Conservation (phyloP, 2,113 vertebrate genomes). For the Lutjanus erythropterus region DNA sequence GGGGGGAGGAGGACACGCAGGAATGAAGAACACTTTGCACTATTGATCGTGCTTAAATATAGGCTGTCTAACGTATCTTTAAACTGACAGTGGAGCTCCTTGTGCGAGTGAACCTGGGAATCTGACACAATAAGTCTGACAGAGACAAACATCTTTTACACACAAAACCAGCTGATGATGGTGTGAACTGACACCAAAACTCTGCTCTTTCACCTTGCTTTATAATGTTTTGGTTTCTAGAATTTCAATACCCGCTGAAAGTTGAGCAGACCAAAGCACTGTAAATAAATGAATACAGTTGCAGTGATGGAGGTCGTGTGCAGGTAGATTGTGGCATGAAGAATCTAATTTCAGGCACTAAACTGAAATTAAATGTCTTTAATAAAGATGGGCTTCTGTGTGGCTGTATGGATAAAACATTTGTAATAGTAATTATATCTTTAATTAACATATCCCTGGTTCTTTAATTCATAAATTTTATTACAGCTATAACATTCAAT, state of each 20-base stretch:
- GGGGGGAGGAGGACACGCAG: too few species aligned
- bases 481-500: too few species aligned
- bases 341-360: background rate
- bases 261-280: background rate
- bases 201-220: background rate
- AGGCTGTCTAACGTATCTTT: background rate
- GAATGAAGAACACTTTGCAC: background rate
- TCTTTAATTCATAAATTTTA: too few species aligned
- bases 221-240: background rate
- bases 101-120: background rate
- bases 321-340: background rate
- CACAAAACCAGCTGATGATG: background rate
- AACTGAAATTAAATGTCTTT: background rate
- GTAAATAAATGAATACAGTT: background rate
- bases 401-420: background rate
- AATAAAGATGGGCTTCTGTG: background rate
- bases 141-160: too few species aligned
- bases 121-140: background rate
- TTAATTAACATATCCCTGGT: too few species aligned
- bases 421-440: too few species aligned
- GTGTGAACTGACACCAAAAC: background rate
- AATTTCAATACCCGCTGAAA: background rate
- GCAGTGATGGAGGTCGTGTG: background rate
- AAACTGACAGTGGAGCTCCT: background rate
- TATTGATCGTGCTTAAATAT: conserved; percentile 2